Base-by-base conservation (phyloP, 2,797 vertebrate species). In the Sebastes taczanowskii region DNA sequence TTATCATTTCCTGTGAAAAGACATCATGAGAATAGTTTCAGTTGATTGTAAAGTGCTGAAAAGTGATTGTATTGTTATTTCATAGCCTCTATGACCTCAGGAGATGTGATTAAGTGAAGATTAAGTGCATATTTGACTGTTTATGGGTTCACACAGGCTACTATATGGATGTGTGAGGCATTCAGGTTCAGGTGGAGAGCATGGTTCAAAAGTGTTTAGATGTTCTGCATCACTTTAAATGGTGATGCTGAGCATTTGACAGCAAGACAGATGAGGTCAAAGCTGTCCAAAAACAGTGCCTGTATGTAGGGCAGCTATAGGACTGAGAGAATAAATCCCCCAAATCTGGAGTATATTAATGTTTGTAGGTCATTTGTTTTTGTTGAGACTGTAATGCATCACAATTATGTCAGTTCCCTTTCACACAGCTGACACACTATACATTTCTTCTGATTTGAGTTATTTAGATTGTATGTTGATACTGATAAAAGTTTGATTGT, bases 41-140 rank as follows among this genome's bases (percentile, higher is more conserved):
- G 22, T 7, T 52, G 18, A 13, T 10, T 72, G 32, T 7, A 25
- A 64, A 62, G 42, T 64, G 32, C 29, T 74, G 18, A 5, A 25
- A 74, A 65, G 29, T 72, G 20, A 25, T 9, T 59, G 11, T 3
- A 46, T 20, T 56, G 20, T 7, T 67, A 0, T 64, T 58, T 66
- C 9, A 29, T 6, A 32, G 60, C 56, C 23, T 60, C 4, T 60
- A 8, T 80, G 53, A 64, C 49, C 64, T 73, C 34, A 25, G 35
- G 64, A 55, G 46, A 78, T 34, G 74, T 81, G 71, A 85, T 87
- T 85, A 85, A 72, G 58, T 55, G 69, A 81, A 80, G 78, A 88
- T 89, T 88, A 88, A 63, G 69, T 79, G 30, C 34, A 74, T 82
- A 73, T 90, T 25, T 46, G 60, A 2, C 29, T 7, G n/a, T 29